These are phyloP conservation scores for Etheostoma perlongum DNA, from an alignment of 2,797 vertebrate genomes.

Conservation along the genomic window DNA sequence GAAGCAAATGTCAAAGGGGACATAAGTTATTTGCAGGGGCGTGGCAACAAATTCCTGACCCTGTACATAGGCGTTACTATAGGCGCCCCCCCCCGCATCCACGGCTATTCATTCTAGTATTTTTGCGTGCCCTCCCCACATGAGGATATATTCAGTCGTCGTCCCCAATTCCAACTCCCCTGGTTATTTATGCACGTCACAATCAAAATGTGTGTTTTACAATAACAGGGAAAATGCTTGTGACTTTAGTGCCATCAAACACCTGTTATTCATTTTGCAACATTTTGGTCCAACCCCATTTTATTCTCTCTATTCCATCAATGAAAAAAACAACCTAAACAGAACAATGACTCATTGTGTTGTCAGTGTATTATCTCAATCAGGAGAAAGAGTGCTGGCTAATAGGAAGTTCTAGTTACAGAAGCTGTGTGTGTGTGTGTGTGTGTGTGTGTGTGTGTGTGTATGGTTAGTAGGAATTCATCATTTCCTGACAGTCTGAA, in stretches of 20 bases:
- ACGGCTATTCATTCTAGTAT: too few relatives aligned
- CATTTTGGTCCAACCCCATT: not conserved
- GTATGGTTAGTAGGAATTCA: conserved; percentile 61
- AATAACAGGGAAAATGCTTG: not conserved
- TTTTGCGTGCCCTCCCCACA: too few relatives aligned
- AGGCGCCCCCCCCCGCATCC: too few relatives aligned
- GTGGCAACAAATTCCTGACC: too few relatives aligned
- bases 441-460: conserved; percentile 19
- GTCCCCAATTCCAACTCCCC: too few relatives aligned
- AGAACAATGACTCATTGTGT: conserved; percentile 35
- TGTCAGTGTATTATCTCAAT: conserved; percentile 25
- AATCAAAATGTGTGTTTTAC: not conserved
- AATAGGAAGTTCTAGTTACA: conserved; percentile 25
- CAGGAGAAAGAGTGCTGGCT: conserved; percentile 19
- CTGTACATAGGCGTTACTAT: too few relatives aligned
- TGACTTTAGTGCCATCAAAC: conserved; percentile 6
- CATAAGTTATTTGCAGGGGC: not conserved
- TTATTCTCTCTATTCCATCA: conserved; percentile 2
- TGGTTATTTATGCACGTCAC: conserved; percentile 3
- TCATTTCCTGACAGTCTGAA: conserved; percentile 71
- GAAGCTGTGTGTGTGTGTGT: not conserved
- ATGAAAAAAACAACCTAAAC: not conserved
- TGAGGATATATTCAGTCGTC: too few relatives aligned
- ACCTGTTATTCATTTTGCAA: conserved; percentile 34
- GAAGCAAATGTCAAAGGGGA: not conserved